These are phyloP conservation scores for Camponotus fellah DNA, from an alignment of 2,888 invertebrate genomes.

Conservation along the genomic window DNA sequence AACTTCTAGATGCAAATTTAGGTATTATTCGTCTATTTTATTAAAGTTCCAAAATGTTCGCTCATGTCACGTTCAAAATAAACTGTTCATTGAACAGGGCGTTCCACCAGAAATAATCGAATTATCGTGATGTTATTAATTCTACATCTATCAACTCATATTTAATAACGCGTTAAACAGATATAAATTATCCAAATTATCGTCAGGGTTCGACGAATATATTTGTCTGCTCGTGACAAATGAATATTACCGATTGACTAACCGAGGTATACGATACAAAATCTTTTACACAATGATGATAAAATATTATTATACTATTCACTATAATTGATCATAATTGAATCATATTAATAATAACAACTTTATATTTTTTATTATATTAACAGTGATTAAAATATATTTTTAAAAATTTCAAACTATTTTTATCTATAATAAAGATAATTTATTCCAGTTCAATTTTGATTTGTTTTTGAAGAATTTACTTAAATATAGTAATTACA, in stretches of 20 bases:
- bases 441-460: too few species aligned
- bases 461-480: too few species aligned
- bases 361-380: background rate
- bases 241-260: constrained; percentile 14
- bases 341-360: background rate
- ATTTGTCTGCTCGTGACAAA: constrained; percentile 1
- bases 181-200: constrained; percentile 47
- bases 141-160: constrained; percentile 30
- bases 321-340: background rate
- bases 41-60: constrained; percentile 10
- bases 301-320: background rate
- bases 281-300: background rate
- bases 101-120: constrained; percentile 41
- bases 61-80: constrained; percentile 4
- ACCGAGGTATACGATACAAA: background rate
- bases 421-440: too few species aligned
- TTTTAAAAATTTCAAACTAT: too few species aligned
- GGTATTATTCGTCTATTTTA: background rate
- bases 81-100: constrained; percentile 31
- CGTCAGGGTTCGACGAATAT: constrained; percentile 5
- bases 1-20: background rate
- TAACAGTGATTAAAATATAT: too few species aligned
- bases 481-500: too few species aligned
- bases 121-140: constrained; percentile 45
- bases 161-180: constrained; percentile 44